These are phyloP conservation scores for Phyto melanocephala DNA, from an alignment of 2,888 invertebrate species.

Conservation along the genomic window DNA sequence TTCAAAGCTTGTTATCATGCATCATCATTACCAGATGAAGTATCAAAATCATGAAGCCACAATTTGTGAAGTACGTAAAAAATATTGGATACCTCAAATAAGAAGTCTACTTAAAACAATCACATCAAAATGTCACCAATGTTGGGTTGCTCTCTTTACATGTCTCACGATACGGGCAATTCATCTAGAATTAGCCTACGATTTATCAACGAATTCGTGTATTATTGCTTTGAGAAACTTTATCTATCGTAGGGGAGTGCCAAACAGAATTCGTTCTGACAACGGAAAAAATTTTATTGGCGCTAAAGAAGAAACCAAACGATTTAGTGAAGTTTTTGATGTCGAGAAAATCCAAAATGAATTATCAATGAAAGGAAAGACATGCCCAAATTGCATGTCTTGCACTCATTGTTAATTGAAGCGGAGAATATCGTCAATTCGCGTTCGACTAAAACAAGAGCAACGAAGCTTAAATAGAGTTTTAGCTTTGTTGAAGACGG, in stretches of 20 bases:
- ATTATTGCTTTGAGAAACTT: conserved; percentile 62
- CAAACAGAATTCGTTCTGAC: conserved; percentile 44
- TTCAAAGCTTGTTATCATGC: conserved; percentile 28
- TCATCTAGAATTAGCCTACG: conserved; percentile 45
- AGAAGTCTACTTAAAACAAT: not conserved
- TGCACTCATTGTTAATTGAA: too few relatives aligned
- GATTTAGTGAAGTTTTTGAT: conserved; percentile 27
- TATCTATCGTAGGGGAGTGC: conserved; percentile 45
- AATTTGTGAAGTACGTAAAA: conserved; percentile 42
- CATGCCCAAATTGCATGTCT: too few relatives aligned
- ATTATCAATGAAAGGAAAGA: too few relatives aligned
- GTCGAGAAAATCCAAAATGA: conserved; percentile 19
- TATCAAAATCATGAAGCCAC: conserved; percentile 58
- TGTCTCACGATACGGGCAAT: conserved; percentile 50
- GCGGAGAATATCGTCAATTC: too few relatives aligned
- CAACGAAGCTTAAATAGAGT: too few relatives aligned
- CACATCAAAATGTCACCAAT: not conserved
- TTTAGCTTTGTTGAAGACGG: too few relatives aligned
- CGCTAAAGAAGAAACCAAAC: conserved; percentile 33
- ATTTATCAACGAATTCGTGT: conserved; percentile 62
- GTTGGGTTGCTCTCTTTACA: conserved; percentile 47
- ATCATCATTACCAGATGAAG: conserved; percentile 44
- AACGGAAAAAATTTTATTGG: conserved; percentile 53
- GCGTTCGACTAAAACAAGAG: too few relatives aligned
- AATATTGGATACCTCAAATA: conserved; percentile 41